phyloP scores from a whole-genome alignment of 1,140 invertebrate genomes.

The Euborellia annulipes region DNA sequence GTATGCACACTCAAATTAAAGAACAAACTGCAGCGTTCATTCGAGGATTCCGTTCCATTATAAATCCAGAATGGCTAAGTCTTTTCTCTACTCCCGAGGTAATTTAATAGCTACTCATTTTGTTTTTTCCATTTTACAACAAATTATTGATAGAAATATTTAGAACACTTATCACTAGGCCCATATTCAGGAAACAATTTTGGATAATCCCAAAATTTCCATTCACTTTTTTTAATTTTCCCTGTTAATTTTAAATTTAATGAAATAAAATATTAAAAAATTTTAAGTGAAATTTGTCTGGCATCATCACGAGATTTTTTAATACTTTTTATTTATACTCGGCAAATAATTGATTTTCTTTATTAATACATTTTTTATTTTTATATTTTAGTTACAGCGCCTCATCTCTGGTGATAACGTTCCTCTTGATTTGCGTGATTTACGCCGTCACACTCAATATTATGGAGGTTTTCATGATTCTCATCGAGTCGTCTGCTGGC shows the following conservation, averaged over 20 bases:
- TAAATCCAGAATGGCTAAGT: conserved; percentile 87
- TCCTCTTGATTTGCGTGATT: conserved; percentile 77
- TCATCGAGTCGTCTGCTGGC: conserved; percentile 92
- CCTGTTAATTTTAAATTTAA: too few relatives aligned
- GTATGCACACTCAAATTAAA: conserved; percentile 93
- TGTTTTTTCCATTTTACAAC: not conserved
- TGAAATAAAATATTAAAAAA: not conserved
- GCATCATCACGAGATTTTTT: not conserved
- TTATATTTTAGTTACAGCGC: conserved; percentile 49
- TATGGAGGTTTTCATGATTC: conserved; percentile 99
- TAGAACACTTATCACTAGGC: too few relatives aligned
- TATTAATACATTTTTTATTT: conserved; percentile 1
- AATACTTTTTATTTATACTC: not conserved
- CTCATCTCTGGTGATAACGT: conserved; percentile 84
- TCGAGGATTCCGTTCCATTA: conserved; percentile 86
- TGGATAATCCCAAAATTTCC: too few relatives aligned
- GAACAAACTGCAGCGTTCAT: conserved; percentile 95
- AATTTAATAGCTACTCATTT: conserved; percentile 14
- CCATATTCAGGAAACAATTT: conserved; percentile 1
- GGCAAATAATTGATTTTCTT: not conserved
- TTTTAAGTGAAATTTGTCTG: not conserved
- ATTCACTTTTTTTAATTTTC: too few relatives aligned
- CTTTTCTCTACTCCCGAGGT: conserved; percentile 95
- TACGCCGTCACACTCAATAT: conserved; percentile 89
- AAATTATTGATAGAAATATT: not conserved